A percentile compares a stretch with the other conserved stretches of the same genome.
These are phyloP conservation scores for Diacarnus erythraeanus DNA, from an alignment of 37 sponge, comb jelly and placozoan genomes.

Conservation along the genomic window DNA sequence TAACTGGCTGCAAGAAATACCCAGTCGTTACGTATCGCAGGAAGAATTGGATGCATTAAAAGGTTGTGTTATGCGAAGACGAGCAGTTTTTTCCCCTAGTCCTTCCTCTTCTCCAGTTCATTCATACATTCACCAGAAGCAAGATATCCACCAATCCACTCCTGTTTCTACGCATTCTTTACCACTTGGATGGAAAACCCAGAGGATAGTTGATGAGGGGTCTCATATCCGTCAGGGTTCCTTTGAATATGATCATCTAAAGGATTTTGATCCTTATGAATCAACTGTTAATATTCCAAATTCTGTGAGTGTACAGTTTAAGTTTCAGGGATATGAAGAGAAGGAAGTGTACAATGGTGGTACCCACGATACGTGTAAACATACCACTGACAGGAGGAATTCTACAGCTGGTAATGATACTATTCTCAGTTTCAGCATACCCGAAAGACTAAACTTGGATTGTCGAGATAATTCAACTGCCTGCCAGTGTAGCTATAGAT, in stretches of 20 bases:
- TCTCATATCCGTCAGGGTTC: conserved; percentile 10
- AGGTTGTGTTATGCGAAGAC: conserved; percentile 48
- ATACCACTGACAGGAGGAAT: not conserved
- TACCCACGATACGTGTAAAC: not conserved
- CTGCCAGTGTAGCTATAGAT: not conserved
- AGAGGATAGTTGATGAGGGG: not conserved
- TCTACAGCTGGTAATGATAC: not conserved
- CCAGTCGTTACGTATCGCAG: conserved; percentile 16
- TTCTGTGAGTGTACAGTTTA: conserved; percentile 64
- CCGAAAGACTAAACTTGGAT: not conserved
- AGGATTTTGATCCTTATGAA: not conserved
- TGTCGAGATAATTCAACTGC: not conserved
- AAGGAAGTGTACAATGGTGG: not conserved
- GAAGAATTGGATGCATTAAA: conserved; percentile 45
- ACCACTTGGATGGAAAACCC: not conserved
- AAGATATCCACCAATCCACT: not conserved
- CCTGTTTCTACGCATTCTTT: not conserved
- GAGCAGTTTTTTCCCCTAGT: conserved; percentile 49
- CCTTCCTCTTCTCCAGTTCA: conserved; percentile 1
- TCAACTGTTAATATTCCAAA: conserved; percentile 1
- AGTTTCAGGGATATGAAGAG: not conserved
- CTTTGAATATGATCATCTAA: conserved; percentile 48
- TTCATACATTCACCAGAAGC: not conserved
- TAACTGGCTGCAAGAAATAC: not conserved
- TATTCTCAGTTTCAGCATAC: not conserved